A percentile compares a stretch with the other conserved stretches of the same genome.
Evolutionary conservation across 2,888 invertebrate genomes (phyloP).

Genomic region (Pandemis heparana): DNA sequence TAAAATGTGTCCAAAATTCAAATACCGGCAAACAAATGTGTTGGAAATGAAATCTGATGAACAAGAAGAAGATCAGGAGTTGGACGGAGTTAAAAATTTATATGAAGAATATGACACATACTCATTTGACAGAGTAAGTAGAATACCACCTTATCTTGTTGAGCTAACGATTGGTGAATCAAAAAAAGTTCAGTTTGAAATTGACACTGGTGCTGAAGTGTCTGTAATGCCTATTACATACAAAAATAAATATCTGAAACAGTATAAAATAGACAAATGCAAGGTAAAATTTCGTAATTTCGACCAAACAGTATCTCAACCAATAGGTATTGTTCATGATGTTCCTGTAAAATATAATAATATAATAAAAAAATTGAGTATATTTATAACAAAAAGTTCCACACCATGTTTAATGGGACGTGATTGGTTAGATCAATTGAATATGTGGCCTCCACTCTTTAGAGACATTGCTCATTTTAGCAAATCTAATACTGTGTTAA

Average conservation of each 20-base stretch:
- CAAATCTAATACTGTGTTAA: constrained; percentile 1
- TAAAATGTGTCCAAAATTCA: constrained; percentile 20
- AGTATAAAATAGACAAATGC: constrained; percentile 2
- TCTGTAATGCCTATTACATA: constrained; percentile 7
- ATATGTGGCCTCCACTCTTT: background rate
- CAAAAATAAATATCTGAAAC: background rate
- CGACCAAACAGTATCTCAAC: constrained; percentile 1
- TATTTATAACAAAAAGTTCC: background rate
- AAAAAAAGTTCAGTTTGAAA: constrained; percentile 14
- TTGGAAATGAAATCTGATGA: background rate
- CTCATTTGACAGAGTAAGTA: constrained; percentile 5
- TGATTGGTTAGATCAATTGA: background rate
- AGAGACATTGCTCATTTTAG: background rate
- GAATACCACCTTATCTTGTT: background rate
- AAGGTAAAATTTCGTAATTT: background rate
- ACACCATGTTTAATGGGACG: background rate
- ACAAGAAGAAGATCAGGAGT: background rate
- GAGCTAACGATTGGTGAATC: background rate
- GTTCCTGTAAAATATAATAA: constrained; percentile 5
- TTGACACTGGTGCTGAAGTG: constrained; percentile 27
- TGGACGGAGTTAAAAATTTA: background rate
- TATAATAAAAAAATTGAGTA: background rate
- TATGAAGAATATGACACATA: constrained; percentile 17
- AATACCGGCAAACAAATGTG: background rate
- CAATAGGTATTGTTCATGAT: constrained; percentile 10